Evolutionary conservation across 2,797 vertebrate genomes (phyloP).

Genomic region (Poecilia wingei): DNA sequence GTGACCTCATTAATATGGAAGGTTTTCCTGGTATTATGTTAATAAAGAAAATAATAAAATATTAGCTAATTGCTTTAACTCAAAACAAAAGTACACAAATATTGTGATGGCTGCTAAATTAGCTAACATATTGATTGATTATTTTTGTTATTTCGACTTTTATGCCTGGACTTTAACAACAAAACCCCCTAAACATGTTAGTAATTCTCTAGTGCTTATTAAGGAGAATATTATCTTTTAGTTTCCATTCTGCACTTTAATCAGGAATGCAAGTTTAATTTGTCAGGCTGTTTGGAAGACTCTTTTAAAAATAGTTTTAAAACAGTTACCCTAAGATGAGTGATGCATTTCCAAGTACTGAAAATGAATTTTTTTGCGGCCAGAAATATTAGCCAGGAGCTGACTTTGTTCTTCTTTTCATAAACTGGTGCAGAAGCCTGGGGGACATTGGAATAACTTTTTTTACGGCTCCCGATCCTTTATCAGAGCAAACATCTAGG

Average conservation of each 20-base stretch:
- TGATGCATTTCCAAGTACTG: background rate
- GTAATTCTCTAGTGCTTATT: background rate
- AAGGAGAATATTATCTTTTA: background rate
- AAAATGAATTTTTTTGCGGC: background rate
- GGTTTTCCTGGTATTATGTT: background rate
- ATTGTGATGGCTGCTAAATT: background rate
- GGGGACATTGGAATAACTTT: background rate
- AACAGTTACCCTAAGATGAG: background rate
- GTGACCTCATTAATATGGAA: background rate
- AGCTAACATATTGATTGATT: background rate
- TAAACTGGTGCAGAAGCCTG: background rate
- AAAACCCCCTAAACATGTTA: background rate
- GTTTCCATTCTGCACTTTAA: background rate
- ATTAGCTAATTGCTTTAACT: background rate
- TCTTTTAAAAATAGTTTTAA: background rate
- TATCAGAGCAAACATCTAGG: background rate
- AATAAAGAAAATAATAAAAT: background rate
- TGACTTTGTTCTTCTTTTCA: background rate
- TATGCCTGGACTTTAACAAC: background rate
- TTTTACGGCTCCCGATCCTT: background rate
- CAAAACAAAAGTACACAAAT: background rate
- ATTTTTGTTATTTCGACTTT: background rate
- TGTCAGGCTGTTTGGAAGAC: background rate
- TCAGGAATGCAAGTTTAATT: background rate
- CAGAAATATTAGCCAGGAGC: background rate